Base-by-base conservation (phyloP, 2,113 vertebrate species). In the Falcunculus frontatus region DNA sequence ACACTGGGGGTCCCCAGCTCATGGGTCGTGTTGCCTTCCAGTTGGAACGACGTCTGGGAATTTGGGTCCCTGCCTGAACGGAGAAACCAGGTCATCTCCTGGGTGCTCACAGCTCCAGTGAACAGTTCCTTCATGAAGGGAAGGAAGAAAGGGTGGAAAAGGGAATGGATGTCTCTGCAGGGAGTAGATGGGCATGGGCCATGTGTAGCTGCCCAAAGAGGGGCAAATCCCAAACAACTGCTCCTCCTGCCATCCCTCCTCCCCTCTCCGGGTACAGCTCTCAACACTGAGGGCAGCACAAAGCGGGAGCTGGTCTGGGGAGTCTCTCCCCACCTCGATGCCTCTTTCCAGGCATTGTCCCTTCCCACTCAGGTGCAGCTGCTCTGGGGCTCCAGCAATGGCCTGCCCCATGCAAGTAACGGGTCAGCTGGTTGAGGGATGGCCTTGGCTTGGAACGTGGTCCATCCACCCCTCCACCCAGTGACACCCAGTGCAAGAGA, bases 211-310 rank as follows among this genome's bases (percentile, higher is more conserved):
- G 39, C 49, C 73, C 47, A 17, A 53, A 39, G n/a, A 84, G 56
- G 29, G 26, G 16, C 0, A 0, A 77, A 65, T n/a, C 32, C 50
- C 29, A 13, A 37, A 23, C 8, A 35, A 2, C 18, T 23, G 23
- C n/a, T 10, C 14, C 22, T 76, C 57, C 55, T 49, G 41, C 20
- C 60, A 49, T 21, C 42, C 44, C 50, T 59, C 21, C n/a, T 32
- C 16, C 15, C 56, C 41, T 29, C n/a, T 25, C 16, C 1, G 0
- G 52, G 29, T 33, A 39, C 0, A 0, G 44, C 46, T 18, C n/a
- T 47, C 57, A 39, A 9, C 35, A 32, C 29, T 11, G 39, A 10
- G 10, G 9, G 85, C 64, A 83, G 76, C 35, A 78, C 25, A 74
- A 42, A 49, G 1, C 0, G 11, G 35, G 30, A 52, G 49, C 74